Percentiles rank a stretch among this genome's conserved stretches.
These are phyloP conservation scores for Caenorhabditis panamensis DNA, from an alignment of 2,888 invertebrate genomes.

Conservation along the genomic window DNA sequence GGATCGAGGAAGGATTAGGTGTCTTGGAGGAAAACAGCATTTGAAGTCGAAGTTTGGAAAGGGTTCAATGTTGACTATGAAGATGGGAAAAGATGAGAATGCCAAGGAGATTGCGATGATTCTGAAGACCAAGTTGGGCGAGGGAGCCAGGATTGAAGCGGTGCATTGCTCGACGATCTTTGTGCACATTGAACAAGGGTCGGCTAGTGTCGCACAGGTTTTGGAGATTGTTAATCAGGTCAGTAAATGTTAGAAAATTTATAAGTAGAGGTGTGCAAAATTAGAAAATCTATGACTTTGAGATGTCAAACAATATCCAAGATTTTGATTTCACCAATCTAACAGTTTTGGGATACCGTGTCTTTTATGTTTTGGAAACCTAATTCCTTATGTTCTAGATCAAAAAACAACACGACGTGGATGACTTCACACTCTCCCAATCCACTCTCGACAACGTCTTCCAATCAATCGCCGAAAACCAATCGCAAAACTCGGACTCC, in stretches of 20 bases:
- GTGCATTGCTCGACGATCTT: slow-evolving; percentile 66
- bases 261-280: too few species aligned
- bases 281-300: too few species aligned
- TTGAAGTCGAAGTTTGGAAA: slow-evolving; percentile 79
- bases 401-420: slow-evolving; percentile 57
- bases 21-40: slow-evolving; percentile 79
- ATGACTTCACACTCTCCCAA: slow-evolving; percentile 76
- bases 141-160: slow-evolving; percentile 53
- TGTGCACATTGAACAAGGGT: slow-evolving; percentile 57
- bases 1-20: slow-evolving; percentile 77
- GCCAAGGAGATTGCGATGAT: slow-evolving; percentile 36
- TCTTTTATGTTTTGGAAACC: too few species aligned
- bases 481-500: not conserved
- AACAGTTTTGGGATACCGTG: too few species aligned
- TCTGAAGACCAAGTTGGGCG: slow-evolving; percentile 12
- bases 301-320: too few species aligned
- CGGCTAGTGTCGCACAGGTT: slow-evolving; percentile 64
- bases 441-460: slow-evolving; percentile 78
- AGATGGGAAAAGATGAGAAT: slow-evolving; percentile 56
- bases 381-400: slow-evolving; percentile 46
- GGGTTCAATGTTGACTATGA: slow-evolving; percentile 75
- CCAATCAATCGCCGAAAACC: slow-evolving; percentile 62
- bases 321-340: too few species aligned
- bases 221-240: slow-evolving; percentile 70
- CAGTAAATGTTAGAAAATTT: too few species aligned